A percentile compares a stretch with the other conserved stretches of the same genome.
Conservation (phyloP, 1,140 invertebrate species). For the Scaptomyza pallida region DNA sequence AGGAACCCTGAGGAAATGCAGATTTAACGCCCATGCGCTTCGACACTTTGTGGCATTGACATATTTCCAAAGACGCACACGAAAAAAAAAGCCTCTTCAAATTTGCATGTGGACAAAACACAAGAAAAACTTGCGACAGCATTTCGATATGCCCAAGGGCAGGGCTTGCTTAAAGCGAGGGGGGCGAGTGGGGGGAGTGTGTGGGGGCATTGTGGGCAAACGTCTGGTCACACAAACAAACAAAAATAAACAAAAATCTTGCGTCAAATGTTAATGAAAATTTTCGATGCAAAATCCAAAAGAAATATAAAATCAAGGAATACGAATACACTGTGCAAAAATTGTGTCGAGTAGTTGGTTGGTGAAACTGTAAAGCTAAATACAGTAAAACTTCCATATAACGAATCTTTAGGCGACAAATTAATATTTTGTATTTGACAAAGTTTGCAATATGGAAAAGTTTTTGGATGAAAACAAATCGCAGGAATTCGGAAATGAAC, state of each 20-base stretch:
- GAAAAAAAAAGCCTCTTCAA: constrained; percentile 29
- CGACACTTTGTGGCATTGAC: constrained; percentile 51
- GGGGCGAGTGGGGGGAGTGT: neutral
- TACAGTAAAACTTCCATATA: too few relatives aligned
- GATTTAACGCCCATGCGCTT: constrained; percentile 51
- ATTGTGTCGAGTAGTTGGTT: too few relatives aligned
- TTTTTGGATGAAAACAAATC: too few relatives aligned
- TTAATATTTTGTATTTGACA: too few relatives aligned
- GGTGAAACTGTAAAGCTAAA: too few relatives aligned
- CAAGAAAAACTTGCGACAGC: constrained; percentile 11
- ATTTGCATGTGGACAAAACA: constrained; percentile 44
- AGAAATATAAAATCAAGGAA: too few relatives aligned
- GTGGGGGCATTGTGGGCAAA: neutral
- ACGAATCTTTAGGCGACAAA: too few relatives aligned
- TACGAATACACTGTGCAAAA: too few relatives aligned
- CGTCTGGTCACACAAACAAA: constrained; percentile 8
- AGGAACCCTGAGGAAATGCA: constrained; percentile 54
- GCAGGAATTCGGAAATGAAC: too few relatives aligned
- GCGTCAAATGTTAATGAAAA: constrained; percentile 39
- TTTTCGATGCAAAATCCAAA: constrained; percentile 11
- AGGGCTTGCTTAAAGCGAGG: neutral
- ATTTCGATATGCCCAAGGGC: constrained; percentile 6
- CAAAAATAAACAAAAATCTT: too few relatives aligned
- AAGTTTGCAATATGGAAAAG: too few relatives aligned
- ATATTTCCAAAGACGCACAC: constrained; percentile 47